Percentiles rank a stretch among this genome's conserved stretches.
These are phyloP conservation scores for Cryptus armator DNA, from an alignment of 2,888 invertebrate genomes.

Conservation along the genomic window DNA sequence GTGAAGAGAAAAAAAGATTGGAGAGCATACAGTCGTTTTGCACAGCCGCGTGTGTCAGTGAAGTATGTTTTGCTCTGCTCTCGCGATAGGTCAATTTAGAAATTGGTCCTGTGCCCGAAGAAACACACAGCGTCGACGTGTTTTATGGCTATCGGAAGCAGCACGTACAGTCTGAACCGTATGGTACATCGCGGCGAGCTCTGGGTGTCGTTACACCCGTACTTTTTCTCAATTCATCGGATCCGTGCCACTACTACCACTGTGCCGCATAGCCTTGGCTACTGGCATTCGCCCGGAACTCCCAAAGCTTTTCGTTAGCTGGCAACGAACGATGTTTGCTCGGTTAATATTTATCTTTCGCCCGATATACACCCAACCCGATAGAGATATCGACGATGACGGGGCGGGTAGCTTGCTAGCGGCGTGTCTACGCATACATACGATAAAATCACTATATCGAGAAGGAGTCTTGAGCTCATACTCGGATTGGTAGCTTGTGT, in stretches of 20 bases:
- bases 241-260: neutral
- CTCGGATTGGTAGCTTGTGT: neutral
- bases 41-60: neutral
- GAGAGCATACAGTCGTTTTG: neutral
- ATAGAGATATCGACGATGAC: constrained; percentile 27
- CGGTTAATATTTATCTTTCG: constrained; percentile 47
- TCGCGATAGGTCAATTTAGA: constrained; percentile 50
- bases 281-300: neutral
- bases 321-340: constrained; percentile 35
- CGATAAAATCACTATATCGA: neutral
- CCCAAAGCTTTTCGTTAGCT: constrained; percentile 40
- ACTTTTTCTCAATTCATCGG: constrained; percentile 36
- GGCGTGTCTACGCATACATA: constrained; percentile 45
- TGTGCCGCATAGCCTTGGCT: neutral
- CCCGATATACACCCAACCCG: constrained; percentile 28
- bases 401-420: neutral
- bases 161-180: constrained; percentile 12
- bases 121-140: constrained; percentile 41
- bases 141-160: constrained; percentile 38
- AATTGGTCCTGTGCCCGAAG: constrained; percentile 29
- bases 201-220: constrained; percentile 50
- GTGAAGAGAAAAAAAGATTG: neutral
- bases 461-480: neutral
- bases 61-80: constrained; percentile 32
- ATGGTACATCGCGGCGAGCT: constrained; percentile 13